These are phyloP conservation scores for Entomyzon cyanotis DNA, from an alignment of 2,113 vertebrate genomes.

Conservation along the genomic window DNA sequence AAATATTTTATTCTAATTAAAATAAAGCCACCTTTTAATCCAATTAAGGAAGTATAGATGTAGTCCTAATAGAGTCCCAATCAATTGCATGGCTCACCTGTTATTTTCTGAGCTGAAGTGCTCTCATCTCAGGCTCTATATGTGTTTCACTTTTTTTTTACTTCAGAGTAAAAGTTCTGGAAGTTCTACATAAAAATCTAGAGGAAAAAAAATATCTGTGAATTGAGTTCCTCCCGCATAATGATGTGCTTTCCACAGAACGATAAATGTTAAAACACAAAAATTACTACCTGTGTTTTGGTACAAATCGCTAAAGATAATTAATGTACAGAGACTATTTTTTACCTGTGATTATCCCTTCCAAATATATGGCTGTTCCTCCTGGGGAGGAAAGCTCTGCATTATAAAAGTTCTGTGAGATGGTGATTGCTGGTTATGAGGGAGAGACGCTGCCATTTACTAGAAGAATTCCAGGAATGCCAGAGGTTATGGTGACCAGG, in stretches of 20 bases:
- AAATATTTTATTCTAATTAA: too few relatives aligned
- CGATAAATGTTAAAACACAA: not conserved
- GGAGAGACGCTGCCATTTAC: not conserved
- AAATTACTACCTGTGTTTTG: not conserved
- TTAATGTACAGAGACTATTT: not conserved
- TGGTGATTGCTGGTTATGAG: not conserved
- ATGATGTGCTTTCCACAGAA: not conserved
- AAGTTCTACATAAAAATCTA: not conserved
- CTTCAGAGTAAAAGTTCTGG: not conserved
- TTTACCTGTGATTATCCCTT: not conserved
- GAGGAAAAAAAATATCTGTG: not conserved
- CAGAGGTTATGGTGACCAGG: not conserved
- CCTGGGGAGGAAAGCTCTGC: not conserved
- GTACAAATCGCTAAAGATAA: not conserved
- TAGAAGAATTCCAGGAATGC: not conserved
- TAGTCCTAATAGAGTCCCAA: too few relatives aligned
- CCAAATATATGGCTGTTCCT: not conserved
- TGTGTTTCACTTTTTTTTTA: rapidly evolving
- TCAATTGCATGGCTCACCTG: not conserved
- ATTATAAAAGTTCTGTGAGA: not conserved
- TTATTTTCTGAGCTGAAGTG: rapidly evolving
- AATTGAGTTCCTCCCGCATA: not conserved
- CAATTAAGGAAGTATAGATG: too few relatives aligned
- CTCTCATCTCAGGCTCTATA: not conserved
- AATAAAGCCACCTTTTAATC: too few relatives aligned